A percentile compares a stretch with the other conserved stretches of the same genome.
These are phyloP conservation scores for Cyprinodon variegatus DNA, from an alignment of 2,113 vertebrate genomes.

Conservation along the genomic window DNA sequence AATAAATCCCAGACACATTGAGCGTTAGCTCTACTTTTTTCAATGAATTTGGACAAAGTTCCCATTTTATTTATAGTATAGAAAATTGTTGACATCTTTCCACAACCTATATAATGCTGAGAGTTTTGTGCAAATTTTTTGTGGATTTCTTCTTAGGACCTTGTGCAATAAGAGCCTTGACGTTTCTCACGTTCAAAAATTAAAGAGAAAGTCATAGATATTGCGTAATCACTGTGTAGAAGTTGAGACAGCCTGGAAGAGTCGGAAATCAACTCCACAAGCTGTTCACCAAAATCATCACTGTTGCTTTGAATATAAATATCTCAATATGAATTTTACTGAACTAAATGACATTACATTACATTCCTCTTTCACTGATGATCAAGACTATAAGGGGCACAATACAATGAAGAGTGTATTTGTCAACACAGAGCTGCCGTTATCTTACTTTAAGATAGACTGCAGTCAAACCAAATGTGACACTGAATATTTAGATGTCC, in stretches of 20 bases:
- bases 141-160: constrained; percentile 10
- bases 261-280: constrained; percentile 37
- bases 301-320: constrained; percentile 34
- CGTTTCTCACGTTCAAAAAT: constrained; percentile 12
- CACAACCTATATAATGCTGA: neutral
- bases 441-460: constrained; percentile 18
- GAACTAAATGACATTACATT: constrained; percentile 6
- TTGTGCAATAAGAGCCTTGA: neutral
- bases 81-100: neutral
- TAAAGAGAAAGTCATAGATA: constrained; percentile 20
- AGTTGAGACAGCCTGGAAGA: constrained; percentile 26
- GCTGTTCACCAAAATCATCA: constrained; percentile 28
- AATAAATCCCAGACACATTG: neutral
- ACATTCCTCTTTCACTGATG: neutral
- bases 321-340: constrained; percentile 13
- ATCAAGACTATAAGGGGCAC: neutral
- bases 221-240: constrained; percentile 33
- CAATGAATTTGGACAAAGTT: neutral
- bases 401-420: neutral
- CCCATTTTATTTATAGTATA: neutral
- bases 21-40: neutral
- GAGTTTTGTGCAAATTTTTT: neutral
- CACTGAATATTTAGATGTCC: constrained; percentile 57
- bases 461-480: constrained; percentile 38
- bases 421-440: neutral